A percentile compares a stretch with the other conserved stretches of the same genome.
Conservation (phyloP, 2,888 invertebrate genomes). For the Noctua fimbriata region DNA sequence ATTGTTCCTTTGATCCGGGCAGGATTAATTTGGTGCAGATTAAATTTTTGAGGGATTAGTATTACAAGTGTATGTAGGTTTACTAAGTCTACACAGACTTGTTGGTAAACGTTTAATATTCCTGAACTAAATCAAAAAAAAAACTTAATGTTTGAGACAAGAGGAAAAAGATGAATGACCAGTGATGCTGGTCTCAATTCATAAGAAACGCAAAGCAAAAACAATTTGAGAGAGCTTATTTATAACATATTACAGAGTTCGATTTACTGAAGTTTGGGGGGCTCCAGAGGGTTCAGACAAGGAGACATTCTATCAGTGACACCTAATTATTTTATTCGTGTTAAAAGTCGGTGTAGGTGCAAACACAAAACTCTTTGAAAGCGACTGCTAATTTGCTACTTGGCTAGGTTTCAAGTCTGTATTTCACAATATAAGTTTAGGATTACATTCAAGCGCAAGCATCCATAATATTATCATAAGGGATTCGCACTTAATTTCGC, state of each 20-base stretch:
- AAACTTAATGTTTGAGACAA: neutral
- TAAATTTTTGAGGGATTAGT: neutral
- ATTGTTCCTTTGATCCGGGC: slow-evolving; percentile 33
- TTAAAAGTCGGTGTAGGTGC: too few species aligned
- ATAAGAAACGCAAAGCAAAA: neutral
- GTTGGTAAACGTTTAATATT: neutral
- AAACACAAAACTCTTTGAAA: neutral
- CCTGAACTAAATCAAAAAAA: neutral
- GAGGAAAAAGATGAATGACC: neutral
- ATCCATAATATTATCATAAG: neutral
- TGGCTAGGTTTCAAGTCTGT: neutral
- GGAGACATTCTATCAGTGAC: neutral
- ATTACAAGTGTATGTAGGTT: neutral
- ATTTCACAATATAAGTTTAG: neutral
- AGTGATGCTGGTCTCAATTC: neutral
- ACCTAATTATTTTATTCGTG: neutral
- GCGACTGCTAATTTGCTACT: neutral
- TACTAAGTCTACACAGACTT: neutral
- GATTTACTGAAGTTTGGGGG: neutral
- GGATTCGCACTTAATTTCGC: neutral
- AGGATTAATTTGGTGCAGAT: slow-evolving; percentile 11
- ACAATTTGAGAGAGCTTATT: too few species aligned
- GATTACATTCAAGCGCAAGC: neutral
- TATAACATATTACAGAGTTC: neutral
- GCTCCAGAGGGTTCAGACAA: neutral